A percentile compares a stretch with the other conserved stretches of the same genome.
phyloP scores from a whole-genome alignment of 1,140 invertebrate genomes.

The Xylocopa sonorina region DNA sequence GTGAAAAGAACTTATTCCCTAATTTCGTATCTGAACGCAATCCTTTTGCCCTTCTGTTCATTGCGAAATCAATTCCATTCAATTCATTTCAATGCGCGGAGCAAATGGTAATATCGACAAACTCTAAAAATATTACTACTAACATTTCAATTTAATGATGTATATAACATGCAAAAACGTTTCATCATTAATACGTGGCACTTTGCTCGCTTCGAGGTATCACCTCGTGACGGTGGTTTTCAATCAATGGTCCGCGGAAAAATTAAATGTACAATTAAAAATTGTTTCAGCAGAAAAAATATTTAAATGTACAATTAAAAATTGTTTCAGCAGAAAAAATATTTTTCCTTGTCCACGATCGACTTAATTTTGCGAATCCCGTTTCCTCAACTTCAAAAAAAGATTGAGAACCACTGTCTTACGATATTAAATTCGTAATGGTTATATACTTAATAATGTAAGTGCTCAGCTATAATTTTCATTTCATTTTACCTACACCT shows the following conservation, averaged over 20 bases:
- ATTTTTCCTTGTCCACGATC: too few relatives aligned
- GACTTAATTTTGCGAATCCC: too few relatives aligned
- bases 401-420: too few relatives aligned
- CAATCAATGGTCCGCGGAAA: too few relatives aligned
- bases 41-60: slow-evolving; percentile 52
- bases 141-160: neutral
- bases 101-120: neutral
- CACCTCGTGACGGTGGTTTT: too few relatives aligned
- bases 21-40: slow-evolving; percentile 35
- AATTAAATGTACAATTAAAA: too few relatives aligned
- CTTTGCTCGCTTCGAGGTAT: slow-evolving; percentile 1
- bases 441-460: slow-evolving; percentile 31
- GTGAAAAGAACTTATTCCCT: slow-evolving; percentile 12
- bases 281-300: too few relatives aligned
- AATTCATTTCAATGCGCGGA: neutral
- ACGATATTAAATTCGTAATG: neutral
- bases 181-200: neutral
- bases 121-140: neutral
- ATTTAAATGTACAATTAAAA: too few relatives aligned
- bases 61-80: slow-evolving; percentile 3
- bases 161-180: neutral
- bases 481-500: slow-evolving; percentile 12
- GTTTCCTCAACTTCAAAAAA: too few relatives aligned
- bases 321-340: too few relatives aligned
- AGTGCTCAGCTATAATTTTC: slow-evolving; percentile 36